Conservation (phyloP, 2,113 vertebrate genomes). For the Oncorhynchus masou region DNA sequence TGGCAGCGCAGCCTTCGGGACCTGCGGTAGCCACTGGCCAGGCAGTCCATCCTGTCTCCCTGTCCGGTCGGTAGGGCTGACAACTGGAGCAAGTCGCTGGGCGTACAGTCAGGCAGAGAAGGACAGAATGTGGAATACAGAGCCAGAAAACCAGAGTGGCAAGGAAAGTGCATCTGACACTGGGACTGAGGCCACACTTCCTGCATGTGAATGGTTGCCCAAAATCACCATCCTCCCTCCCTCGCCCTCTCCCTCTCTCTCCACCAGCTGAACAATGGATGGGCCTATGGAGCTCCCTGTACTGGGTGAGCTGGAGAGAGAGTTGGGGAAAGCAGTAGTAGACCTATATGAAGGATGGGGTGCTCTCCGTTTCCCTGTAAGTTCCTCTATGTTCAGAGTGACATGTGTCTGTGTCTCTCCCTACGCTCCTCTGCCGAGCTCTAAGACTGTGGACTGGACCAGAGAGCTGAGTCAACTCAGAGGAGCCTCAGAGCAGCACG, state of each 20-base stretch:
- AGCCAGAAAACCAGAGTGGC: slow-evolving; percentile 3
- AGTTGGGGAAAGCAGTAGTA: neutral
- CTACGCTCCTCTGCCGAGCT: neutral
- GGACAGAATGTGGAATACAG: no score
- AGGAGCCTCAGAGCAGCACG: slow-evolving; percentile 20
- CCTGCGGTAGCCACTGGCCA: slow-evolving; percentile 33
- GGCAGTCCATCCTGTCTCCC: slow-evolving; percentile 52
- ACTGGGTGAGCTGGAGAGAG: neutral
- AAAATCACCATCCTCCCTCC: slow-evolving; percentile 48
- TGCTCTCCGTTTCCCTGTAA: neutral
- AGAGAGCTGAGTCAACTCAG: slow-evolving; percentile 1
- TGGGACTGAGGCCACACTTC: slow-evolving; percentile 21
- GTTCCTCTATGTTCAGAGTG: neutral
- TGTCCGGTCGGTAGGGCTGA: neutral
- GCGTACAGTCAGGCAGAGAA: neutral
- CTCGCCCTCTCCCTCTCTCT: neutral
- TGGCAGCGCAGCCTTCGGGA: slow-evolving; percentile 27
- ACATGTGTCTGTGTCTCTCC: neutral
- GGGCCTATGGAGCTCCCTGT: neutral
- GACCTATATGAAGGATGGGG: neutral
- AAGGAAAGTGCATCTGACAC: slow-evolving; percentile 14
- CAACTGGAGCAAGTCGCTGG: neutral
- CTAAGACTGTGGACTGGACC: neutral
- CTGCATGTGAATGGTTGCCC: slow-evolving; percentile 23
- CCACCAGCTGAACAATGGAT: neutral